Evolutionary conservation across 53 echinoderm and acorn worm genomes (phyloP), one percentile per base, ranked within the genome.

Genomic region (Mesocentrotus franciscanus): DNA sequence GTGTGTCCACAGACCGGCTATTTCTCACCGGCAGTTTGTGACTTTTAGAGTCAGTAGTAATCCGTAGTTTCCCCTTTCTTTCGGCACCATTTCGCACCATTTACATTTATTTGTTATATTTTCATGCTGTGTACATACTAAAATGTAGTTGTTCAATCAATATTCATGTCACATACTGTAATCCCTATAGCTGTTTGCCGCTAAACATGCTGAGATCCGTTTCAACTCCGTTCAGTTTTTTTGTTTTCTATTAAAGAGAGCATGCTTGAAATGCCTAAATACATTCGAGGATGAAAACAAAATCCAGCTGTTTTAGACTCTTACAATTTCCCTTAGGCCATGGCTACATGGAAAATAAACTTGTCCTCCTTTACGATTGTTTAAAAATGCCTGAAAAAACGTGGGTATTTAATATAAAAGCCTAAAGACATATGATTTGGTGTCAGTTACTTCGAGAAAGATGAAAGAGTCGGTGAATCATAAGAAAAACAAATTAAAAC

Each of bases 81-180:
- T 90, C 20, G 33, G 90, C 90, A 90, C 90, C 29, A 90, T 90
- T 90, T 90, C 90, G 61, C 90, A 90, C 90, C 22, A 61, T 90
- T 90, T 90, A 30, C 90, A 90, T 90, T 59, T 36, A 81, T 81
- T 81, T 81, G 81, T 81, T 81, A 81, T 42, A 81, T 81, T 81
- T 81, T 60, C 61, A 90, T 90, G 60, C 61, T 27, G 29, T 90
- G 90, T 90, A 90, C 61, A 90, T 90, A 90, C 58, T 81, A 11
- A 30, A 81, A 81, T 42, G 81, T 81, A 39, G 20, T 81, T 74
- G 42, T 81, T 42, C 36, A 18, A 81, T 81, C 20, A 29, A 81
- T 81, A 42, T 81, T 36, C 81, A 81, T 81, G 81, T 81, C 81
- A 81, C 81, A 33, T 8, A 39, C 81, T 18, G 16, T 42, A 15